A percentile compares a stretch with the other conserved stretches of the same genome.
These are phyloP conservation scores for Oreonectes daqikongensis DNA, from an alignment of 2,797 vertebrate species.

Conservation along the genomic window DNA sequence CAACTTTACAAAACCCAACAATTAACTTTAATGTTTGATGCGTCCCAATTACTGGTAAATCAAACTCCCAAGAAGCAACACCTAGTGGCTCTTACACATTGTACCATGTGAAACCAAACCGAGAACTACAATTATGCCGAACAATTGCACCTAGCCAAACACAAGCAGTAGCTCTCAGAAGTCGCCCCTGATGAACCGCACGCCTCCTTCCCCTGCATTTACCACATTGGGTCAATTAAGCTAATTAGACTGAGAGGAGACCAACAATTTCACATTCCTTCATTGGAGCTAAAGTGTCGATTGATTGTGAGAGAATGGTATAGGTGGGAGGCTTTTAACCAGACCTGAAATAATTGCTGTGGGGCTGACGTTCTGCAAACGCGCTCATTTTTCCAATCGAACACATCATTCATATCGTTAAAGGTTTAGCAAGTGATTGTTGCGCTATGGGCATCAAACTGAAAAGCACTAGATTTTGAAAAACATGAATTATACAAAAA, in stretches of 20 bases:
- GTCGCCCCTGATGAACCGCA: conserved; percentile 54
- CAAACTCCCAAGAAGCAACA: conserved; percentile 24
- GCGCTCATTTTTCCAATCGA: conserved; percentile 73
- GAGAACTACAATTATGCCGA: conserved; percentile 33
- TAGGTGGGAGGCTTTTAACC: conserved; percentile 76
- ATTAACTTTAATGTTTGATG: conserved; percentile 27
- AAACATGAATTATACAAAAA: too few species aligned
- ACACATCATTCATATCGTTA: conserved; percentile 69
- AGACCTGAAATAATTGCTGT: conserved; percentile 80
- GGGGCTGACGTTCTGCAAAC: conserved; percentile 77
- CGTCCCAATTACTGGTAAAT: conserved; percentile 32
- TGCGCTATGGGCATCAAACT: conserved; percentile 67
- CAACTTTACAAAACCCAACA: conserved; percentile 29
- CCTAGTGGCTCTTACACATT: conserved; percentile 7
- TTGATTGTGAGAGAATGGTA: conserved; percentile 79
- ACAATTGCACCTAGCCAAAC: conserved; percentile 33
- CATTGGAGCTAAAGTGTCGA: conserved; percentile 76
- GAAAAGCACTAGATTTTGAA: too few species aligned
- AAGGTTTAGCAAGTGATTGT: conserved; percentile 57
- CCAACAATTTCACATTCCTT: conserved; percentile 69
- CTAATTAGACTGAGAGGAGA: conserved; percentile 65
- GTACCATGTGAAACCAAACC: conserved; percentile 27
- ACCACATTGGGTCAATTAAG: conserved; percentile 65
- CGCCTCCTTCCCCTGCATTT: conserved; percentile 58
- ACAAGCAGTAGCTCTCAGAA: conserved; percentile 40